Base-by-base conservation (phyloP, 2,888 invertebrate genomes). In the Ganaspis brasiliensis region DNA sequence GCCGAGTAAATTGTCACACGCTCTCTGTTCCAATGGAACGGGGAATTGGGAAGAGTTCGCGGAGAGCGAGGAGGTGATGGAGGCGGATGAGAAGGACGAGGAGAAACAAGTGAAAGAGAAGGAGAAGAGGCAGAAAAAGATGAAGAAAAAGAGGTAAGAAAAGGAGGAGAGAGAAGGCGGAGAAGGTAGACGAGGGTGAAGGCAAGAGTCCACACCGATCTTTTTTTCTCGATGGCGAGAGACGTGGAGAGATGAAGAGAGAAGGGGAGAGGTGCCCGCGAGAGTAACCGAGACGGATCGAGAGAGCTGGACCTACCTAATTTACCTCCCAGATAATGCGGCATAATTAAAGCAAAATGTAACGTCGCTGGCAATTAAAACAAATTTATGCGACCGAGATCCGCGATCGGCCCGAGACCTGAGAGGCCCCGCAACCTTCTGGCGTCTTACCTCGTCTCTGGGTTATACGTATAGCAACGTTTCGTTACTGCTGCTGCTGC, bases 261-360 rank as follows among this genome's bases (percentile, higher is more conserved):
- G 56, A 61, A 56, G 74, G 75, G 71, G 77, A 73, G 63, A 71
- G 59, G 35, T 31, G 59, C 3, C n/a, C n/a, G 16, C 5, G 31
- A n/a, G n/a, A n/a, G 6, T n/a, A 59, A 59, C 45, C 31, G 75
- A 73, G 77, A 80, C 70, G 88, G 85, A 86, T 85, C 85, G 85
- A 87, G 78, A 78, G 87, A 88, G 86, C 88, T 87, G 90, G 91
- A 88, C 91, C 91, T 87, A 91, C 91, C 91, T 91, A 91, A 91
- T 91, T 91, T 91, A 91, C 91, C 91, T 90, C 91, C 91, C 91
- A 91, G 91, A 91, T 91, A 91, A 91, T 91, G 91, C 91, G 91
- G 91, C 91, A 91, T 91, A 91, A 91, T 91, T 91, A 91, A 91
- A 91, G 91, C 91, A 91, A 91, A 91, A 91, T 91, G 91, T 91